These are phyloP conservation scores for Pluvialis apricaria DNA, from an alignment of 2,113 vertebrate species.

Conservation along the genomic window DNA sequence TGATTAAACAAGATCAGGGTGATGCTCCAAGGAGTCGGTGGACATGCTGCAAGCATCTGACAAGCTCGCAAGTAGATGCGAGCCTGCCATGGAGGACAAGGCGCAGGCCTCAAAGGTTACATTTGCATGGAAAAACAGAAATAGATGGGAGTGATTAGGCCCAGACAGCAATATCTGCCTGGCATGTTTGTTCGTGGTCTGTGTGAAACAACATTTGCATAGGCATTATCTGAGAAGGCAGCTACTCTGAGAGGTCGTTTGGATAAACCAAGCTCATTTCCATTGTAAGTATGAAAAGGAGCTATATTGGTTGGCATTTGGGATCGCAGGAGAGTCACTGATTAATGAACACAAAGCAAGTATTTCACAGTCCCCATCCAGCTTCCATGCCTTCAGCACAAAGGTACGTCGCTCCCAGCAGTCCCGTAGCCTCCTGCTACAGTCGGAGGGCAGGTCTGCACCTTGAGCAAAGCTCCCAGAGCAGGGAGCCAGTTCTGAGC, in stretches of 20 bases:
- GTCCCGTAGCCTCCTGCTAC: neutral
- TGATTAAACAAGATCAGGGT: neutral
- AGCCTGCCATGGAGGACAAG: neutral
- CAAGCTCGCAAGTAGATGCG: neutral
- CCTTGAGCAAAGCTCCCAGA: neutral
- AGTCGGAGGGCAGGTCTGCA: neutral
- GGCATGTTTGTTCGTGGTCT: neutral
- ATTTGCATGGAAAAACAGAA: slow-evolving; percentile 24
- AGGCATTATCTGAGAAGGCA: neutral
- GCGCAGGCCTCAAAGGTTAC: neutral
- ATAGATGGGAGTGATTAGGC: neutral
- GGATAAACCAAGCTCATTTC: neutral
- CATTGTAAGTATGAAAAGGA: neutral
- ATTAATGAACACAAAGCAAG: neutral
- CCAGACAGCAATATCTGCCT: neutral
- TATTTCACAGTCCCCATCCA: neutral
- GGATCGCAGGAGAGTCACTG: neutral
- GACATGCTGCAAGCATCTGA: neutral
- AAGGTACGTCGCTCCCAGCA: neutral
- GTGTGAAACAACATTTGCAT: neutral
- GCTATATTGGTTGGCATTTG: neutral
- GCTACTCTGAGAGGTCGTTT: neutral
- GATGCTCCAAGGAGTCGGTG: neutral
- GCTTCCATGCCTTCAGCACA: neutral
- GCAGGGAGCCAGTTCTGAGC: neutral